Percentiles rank a stretch among this genome's conserved stretches.
Evolutionary conservation across 2,888 invertebrate genomes (phyloP).

Genomic region (Fragum fragum): DNA sequence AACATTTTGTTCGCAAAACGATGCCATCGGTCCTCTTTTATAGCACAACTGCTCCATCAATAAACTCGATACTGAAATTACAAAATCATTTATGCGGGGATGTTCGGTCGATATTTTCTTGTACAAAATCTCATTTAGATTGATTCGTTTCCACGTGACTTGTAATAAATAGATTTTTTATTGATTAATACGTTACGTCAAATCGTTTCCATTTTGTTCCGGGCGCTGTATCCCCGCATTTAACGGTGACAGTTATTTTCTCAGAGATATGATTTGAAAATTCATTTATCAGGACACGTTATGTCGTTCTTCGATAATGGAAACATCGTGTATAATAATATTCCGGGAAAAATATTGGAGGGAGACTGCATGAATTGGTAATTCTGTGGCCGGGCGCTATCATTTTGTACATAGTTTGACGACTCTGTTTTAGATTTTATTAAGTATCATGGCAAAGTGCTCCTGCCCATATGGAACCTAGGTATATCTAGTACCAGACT

Average conservation of each 20-base stretch:
- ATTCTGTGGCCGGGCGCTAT: neutral
- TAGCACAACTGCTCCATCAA: too few species aligned
- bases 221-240: slow-evolving; percentile 3
- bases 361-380: neutral
- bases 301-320: slow-evolving; percentile 21
- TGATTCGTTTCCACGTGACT: slow-evolving; percentile 6
- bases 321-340: slow-evolving; percentile 12
- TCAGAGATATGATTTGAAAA: slow-evolving; percentile 33
- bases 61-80: too few species aligned
- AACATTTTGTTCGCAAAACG: too few species aligned
- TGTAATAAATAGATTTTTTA: slow-evolving; percentile 29
- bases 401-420: too few species aligned
- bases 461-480: too few species aligned
- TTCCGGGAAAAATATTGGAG: neutral
- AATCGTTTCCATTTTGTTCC: slow-evolving; percentile 12
- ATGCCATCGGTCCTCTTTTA: too few species aligned
- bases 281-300: slow-evolving; percentile 20
- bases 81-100: neutral
- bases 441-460: too few species aligned
- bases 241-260: slow-evolving; percentile 25
- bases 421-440: too few species aligned
- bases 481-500: too few species aligned
- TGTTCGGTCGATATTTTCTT: slow-evolving; percentile 7
- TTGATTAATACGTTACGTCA: slow-evolving; percentile 29
- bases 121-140: slow-evolving; percentile 24